These are phyloP conservation scores for Lophius piscatorius DNA, from an alignment of 2,113 vertebrate species.

Conservation along the genomic window DNA sequence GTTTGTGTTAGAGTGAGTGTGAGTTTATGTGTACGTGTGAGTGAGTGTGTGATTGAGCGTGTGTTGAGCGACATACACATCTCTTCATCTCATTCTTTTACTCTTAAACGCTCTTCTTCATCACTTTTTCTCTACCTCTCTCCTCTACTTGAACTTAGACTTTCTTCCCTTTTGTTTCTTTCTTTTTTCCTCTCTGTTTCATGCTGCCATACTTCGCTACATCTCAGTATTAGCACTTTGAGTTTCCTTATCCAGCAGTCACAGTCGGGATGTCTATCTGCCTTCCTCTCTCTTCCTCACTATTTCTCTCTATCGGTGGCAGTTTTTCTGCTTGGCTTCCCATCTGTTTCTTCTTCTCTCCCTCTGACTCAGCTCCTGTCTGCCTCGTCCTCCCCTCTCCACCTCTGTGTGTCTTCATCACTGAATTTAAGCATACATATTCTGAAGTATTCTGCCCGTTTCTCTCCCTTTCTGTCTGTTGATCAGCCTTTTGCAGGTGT, in stretches of 20 bases:
- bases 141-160: conserved; percentile 51
- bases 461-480: not conserved
- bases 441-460: conserved; percentile 7
- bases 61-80: conserved; percentile 43
- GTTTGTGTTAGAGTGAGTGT: conserved; percentile 41
- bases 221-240: conserved; percentile 49
- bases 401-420: conserved; percentile 30
- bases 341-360: conserved; percentile 35
- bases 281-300: conserved; percentile 33
- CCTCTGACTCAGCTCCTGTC: conserved; percentile 21
- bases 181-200: conserved; percentile 17
- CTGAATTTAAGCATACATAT: conserved; percentile 18
- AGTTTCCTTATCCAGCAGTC: conserved; percentile 45
- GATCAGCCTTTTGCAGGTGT: conserved; percentile 16
- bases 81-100: conserved; percentile 33
- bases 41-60: too few relatives aligned
- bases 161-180: conserved; percentile 23
- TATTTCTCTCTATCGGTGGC: conserved; percentile 43
- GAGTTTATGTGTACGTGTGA: too few relatives aligned
- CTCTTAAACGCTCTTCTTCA: conserved; percentile 33
- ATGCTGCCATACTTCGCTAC: conserved; percentile 31
- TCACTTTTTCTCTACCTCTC: conserved; percentile 34
- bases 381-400: conserved; percentile 31
- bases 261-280: conserved; percentile 46
- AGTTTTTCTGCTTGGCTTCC: conserved; percentile 30